Evolutionary conservation across 37 sponge, comb jelly and placozoan species (phyloP).

Genomic region (Bolinopsis microptera): DNA sequence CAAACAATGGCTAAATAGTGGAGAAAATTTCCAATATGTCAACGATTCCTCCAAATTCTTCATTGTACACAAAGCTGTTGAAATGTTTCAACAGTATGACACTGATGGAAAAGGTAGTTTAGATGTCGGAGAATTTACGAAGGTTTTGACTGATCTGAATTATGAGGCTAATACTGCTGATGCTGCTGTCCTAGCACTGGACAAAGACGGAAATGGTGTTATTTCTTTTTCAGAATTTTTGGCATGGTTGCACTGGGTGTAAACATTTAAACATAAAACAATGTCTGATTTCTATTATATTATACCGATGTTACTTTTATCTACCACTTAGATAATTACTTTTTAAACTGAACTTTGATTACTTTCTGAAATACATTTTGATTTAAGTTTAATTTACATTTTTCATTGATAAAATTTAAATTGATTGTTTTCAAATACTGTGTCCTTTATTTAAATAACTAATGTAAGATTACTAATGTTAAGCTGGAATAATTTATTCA

Average conservation of each 20-base stretch:
- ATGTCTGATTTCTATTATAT: background rate
- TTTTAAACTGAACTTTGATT: too few species aligned
- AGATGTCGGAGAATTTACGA: background rate
- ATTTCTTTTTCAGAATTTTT: conserved; percentile 45
- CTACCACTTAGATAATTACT: too few species aligned
- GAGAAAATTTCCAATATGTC: background rate
- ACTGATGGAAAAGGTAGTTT: background rate
- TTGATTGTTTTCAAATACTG: too few species aligned
- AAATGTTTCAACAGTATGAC: conserved; percentile 45
- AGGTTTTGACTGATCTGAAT: background rate
- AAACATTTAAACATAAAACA: background rate
- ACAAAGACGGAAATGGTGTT: conserved; percentile 32
- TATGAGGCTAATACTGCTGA: background rate
- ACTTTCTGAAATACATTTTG: too few species aligned
- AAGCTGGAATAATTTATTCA: too few species aligned
- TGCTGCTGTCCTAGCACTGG: conserved; percentile 4
- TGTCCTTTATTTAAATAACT: too few species aligned
- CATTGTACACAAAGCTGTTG: background rate
- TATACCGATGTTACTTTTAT: too few species aligned
- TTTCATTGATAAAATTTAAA: too few species aligned
- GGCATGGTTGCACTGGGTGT: conserved; percentile 37
- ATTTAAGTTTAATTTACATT: too few species aligned
- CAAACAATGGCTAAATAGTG: background rate
- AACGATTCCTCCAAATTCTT: background rate
- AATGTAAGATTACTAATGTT: too few species aligned